Base-by-base conservation (phyloP, 2,888 invertebrate genomes). In the Agriopis leucophaearia region DNA sequence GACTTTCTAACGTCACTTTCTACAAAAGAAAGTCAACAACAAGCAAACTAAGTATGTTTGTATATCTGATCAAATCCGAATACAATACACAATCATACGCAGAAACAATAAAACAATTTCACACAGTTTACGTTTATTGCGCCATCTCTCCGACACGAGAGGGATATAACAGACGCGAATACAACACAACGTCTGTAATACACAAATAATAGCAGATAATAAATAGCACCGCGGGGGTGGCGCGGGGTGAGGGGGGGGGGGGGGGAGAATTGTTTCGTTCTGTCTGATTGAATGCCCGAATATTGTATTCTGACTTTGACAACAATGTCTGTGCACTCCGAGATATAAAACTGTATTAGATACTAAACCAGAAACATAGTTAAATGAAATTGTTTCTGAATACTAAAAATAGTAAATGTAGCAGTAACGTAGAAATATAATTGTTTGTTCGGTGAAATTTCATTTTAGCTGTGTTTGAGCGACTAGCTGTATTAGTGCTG, bases 221-320 rank as follows among this genome's bases (percentile, higher is more conserved):
- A 64, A 60, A 68, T 68, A 56, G 68, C 62, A 47, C 50, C 27
- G 27, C 27, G 27, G 35, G 10, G 52, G 38, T 8, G 52, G 61
- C n/a, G 57, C 2, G 42, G 7, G 56, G 55, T 8, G 38, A 35
- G 15, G 52, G 15, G 35, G 9, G 38, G n/a, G 50, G 51, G 64
- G 42, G 55, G 57, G 64, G 52, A 18, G 48, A 68, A 80, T 77
- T 80, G 83, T 82, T 84, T 81, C 81, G 79, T 81, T 81, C 81
- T 75, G 77, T 81, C 75, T 79, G 81, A 84, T 84, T 82, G 84
- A 81, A 81, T 79, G 69, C 73, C 73, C 77, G 78, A 82, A 82
- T 84, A 84, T 84, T 85, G 82, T 85, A 81, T 77, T 78, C 63
- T 27, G 61, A 80, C 80, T 81, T 77, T 78, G 76, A 74, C 76